Percentiles rank a stretch among this genome's conserved stretches.
Evolutionary conservation across 2,113 vertebrate genomes (phyloP).

Genomic region (Microtus richardsoni): DNA sequence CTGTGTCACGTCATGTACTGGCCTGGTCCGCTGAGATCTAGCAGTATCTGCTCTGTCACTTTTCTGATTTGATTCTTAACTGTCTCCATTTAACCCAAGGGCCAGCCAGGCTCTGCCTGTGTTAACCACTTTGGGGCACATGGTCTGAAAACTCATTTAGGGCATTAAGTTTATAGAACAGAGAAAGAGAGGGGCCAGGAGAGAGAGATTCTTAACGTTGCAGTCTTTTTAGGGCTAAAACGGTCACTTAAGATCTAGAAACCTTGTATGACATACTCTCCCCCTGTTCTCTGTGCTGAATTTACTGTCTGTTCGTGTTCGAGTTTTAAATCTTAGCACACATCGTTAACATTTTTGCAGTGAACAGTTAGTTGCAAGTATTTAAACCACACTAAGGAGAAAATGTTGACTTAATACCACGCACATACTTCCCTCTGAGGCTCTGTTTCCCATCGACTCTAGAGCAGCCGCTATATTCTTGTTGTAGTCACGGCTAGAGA

Average conservation of each 20-base stretch:
- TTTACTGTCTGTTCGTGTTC: neutral
- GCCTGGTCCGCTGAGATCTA: neutral
- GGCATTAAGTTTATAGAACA: neutral
- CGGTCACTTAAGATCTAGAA: neutral
- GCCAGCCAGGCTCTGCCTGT: neutral
- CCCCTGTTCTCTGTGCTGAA: neutral
- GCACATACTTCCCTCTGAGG: neutral
- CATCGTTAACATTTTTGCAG: neutral
- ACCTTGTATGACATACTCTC: neutral
- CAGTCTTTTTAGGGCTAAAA: neutral
- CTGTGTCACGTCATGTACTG: neutral
- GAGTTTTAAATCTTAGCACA: neutral
- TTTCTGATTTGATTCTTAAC: neutral
- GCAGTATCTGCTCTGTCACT: neutral
- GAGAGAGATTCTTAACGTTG: neutral
- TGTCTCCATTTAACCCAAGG: neutral
- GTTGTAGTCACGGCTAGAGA: neutral
- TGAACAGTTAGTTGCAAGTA: neutral
- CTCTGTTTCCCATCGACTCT: neutral
- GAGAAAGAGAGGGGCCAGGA: no score
- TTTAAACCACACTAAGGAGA: slow-evolving; percentile 16
- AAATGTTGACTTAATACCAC: neutral
- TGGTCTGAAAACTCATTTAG: neutral
- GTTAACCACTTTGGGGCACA: neutral
- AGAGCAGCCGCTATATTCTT: neutral